These are phyloP conservation scores for Lamproptera curius DNA, from an alignment of 2,888 invertebrate genomes.

Conservation along the genomic window DNA sequence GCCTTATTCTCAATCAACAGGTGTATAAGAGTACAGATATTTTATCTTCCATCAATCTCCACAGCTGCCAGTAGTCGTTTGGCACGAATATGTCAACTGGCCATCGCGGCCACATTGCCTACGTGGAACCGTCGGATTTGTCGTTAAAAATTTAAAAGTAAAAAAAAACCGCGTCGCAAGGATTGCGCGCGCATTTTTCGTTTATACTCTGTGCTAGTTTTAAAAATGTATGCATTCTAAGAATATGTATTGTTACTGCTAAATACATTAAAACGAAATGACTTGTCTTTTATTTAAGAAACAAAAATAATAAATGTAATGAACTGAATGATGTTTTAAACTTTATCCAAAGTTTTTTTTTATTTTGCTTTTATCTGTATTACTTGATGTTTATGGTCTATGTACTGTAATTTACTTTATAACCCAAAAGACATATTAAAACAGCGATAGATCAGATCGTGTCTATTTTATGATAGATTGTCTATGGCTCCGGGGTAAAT, in stretches of 20 bases:
- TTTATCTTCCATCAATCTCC: constrained; percentile 27
- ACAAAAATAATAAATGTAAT: no score
- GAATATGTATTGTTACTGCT: no score
- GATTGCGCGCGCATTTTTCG: constrained; percentile 7
- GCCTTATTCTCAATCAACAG: constrained; percentile 10
- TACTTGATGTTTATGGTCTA: no score
- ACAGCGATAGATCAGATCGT: not conserved
- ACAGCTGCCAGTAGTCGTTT: constrained; percentile 28
- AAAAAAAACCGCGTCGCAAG: constrained; percentile 13
- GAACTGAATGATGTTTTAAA: no score
- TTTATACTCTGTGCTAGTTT: not conserved
- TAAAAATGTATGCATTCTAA: no score
- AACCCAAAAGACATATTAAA: no score
- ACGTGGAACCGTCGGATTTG: constrained; percentile 29
- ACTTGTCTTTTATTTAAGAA: no score
- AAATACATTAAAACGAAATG: no score
- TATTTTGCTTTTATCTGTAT: no score
- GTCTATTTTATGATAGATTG: constrained; percentile 14
- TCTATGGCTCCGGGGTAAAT: constrained; percentile 32
- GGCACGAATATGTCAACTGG: constrained; percentile 36
- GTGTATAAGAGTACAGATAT: constrained; percentile 12
- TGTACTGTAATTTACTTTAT: no score
- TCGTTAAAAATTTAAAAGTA: constrained; percentile 27
- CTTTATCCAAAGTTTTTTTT: no score
- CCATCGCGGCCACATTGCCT: constrained; percentile 27